Evolutionary conservation across 1,140 invertebrate species (phyloP).

Genomic region (Maconellicoccus hirsutus): DNA sequence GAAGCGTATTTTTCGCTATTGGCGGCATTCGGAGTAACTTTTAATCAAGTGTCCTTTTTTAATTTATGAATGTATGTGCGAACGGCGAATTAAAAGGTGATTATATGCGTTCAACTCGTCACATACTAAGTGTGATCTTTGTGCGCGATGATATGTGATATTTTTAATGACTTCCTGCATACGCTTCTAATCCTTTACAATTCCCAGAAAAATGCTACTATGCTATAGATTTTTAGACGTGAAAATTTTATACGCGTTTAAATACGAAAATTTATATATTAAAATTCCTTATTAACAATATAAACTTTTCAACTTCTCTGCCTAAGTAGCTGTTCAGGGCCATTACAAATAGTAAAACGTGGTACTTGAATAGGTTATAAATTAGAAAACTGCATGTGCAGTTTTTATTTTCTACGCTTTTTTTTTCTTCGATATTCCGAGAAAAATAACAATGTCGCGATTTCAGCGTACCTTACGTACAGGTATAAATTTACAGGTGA

Average conservation of each 20-base stretch:
- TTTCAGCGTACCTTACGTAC: background rate
- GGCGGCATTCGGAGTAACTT: background rate
- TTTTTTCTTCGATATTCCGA: background rate
- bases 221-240: too few relatives aligned
- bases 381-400: constrained; percentile 2
- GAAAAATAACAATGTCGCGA: constrained; percentile 4
- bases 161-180: too few relatives aligned
- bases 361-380: background rate
- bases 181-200: too few relatives aligned
- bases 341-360: background rate
- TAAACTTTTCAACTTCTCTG: background rate
- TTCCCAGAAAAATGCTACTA: too few relatives aligned
- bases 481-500: background rate
- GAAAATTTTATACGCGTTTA: background rate
- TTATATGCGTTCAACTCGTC: too few relatives aligned
- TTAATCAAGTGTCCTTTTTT: too few relatives aligned
- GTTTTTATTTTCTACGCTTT: background rate
- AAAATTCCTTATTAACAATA: background rate
- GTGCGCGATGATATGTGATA: too few relatives aligned
- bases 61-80: too few relatives aligned
- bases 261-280: background rate
- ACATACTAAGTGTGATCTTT: too few relatives aligned
- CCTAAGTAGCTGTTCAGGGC: constrained; percentile 2
- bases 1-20: background rate
- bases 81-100: too few relatives aligned